Base-by-base conservation (phyloP, 2,113 vertebrate species). In the Leucosticte australis region DNA sequence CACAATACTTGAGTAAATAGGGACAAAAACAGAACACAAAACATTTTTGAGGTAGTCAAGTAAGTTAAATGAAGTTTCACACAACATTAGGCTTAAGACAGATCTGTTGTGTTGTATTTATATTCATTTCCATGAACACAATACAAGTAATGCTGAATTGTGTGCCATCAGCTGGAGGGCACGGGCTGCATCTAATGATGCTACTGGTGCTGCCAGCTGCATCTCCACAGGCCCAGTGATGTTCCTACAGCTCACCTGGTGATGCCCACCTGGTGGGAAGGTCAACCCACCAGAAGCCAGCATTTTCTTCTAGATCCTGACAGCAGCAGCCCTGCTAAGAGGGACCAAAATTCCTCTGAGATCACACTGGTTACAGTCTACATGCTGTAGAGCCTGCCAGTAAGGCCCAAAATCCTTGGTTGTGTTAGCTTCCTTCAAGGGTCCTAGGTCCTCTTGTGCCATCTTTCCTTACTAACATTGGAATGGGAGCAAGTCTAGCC, bases 11-110 rank as follows among this genome's bases (percentile, higher is more conserved):
- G 80, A 92, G 94, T 83, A 95, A 96, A 95, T 7, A 95, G 74
- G 59, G 56, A 95, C 52, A 89, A 90, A 95, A 94, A 47, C 23
- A 6, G 14, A 96, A 94, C 63, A 93, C 76, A 86, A 67, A 92
- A 83, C 80, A 81, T 53, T 95, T 92, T 16, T 89, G 79, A 88
- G 62, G 80, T 78, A 97, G 92, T 93, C 93, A 96, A 92, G 53
- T 80, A 91, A 81, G 83, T 89, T 92, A 96, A 94, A 96, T 84
- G 83, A 97, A 96, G 94, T 78, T 95, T 96, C 95, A 95, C 88
- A 92, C 68, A 93, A 96, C 94, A 97, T 96, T 96, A 96, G 94
- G 88, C 77, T 87, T 79, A 86, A 73, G 94, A 96, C 93, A 97
- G 96, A 93, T 33, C 28, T 0, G 1, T 49, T 84, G 73, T 1